Evolutionary conservation across 2,113 vertebrate genomes (phyloP).

Genomic region (Hydrolagus affinis): DNA sequence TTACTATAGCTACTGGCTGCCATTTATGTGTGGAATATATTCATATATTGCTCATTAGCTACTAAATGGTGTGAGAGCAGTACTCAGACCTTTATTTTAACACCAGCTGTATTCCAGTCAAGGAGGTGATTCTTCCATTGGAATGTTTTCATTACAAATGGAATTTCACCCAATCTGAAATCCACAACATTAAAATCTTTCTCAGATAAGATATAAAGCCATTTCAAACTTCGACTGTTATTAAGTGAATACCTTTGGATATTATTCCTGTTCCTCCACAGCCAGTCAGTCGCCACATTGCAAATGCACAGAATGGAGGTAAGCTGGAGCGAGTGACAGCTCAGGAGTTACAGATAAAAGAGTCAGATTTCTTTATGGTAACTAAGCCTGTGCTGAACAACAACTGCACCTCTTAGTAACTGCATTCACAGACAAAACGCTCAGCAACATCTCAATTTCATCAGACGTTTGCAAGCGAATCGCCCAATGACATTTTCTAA

Average conservation of each 20-base stretch:
- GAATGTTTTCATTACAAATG: too few relatives aligned
- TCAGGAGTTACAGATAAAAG: not conserved
- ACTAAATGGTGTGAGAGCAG: too few relatives aligned
- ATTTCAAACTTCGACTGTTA: not conserved
- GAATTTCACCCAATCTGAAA: too few relatives aligned
- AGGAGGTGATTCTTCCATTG: too few relatives aligned
- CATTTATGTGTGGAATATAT: too few relatives aligned
- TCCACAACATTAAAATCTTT: too few relatives aligned
- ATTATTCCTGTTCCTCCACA: not conserved
- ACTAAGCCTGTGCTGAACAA: not conserved
- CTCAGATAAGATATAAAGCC: not conserved
- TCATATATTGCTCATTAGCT: too few relatives aligned
- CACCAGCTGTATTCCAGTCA: too few relatives aligned
- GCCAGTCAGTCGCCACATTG: not conserved
- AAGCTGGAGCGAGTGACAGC: not conserved
- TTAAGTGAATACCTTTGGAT: not conserved
- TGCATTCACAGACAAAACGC: conserved; percentile 9
- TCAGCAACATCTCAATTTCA: conserved; percentile 21
- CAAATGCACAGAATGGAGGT: not conserved
- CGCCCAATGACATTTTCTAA: conserved; percentile 8
- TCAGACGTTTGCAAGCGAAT: not conserved
- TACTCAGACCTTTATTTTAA: too few relatives aligned
- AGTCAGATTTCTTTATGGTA: not conserved
- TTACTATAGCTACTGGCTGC: too few relatives aligned
- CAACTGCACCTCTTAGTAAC: conserved; percentile 11